Percentiles rank a stretch among this genome's conserved stretches.
These are phyloP conservation scores for Chrysemys picta DNA, from an alignment of 2,113 vertebrate genomes.

Conservation along the genomic window DNA sequence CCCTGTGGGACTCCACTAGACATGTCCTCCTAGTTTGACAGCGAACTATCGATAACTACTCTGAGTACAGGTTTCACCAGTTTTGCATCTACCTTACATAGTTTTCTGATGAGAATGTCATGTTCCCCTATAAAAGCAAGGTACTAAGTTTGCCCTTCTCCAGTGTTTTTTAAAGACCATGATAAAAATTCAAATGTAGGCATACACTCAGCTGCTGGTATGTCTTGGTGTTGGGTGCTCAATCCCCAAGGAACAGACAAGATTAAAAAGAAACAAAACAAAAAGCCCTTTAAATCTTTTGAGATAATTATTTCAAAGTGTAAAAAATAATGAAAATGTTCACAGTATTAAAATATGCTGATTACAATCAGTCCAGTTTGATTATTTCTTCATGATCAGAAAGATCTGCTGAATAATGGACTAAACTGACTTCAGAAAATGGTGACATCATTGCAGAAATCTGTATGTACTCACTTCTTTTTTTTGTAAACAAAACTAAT, in stretches of 20 bases:
- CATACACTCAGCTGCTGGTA: not conserved
- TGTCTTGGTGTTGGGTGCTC: not conserved
- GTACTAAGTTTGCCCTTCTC: not conserved
- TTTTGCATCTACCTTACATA: not conserved
- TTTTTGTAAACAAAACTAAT: not conserved
- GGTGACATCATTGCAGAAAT: not conserved
- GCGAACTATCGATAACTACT: not conserved
- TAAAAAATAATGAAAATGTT: not conserved
- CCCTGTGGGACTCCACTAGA: not conserved
- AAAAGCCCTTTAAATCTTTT: not conserved
- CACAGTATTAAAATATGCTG: not conserved
- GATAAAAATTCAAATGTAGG: not conserved
- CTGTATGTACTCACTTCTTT: not conserved
- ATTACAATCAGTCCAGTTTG: constrained; percentile 37
- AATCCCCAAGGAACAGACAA: not conserved
- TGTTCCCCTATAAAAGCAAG: not conserved
- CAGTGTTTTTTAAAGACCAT: not conserved
- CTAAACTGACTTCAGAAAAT: not conserved
- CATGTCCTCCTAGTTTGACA: not conserved
- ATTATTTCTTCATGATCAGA: not conserved
- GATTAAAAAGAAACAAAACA: not conserved
- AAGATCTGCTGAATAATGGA: constrained; percentile 23
- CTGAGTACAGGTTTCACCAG: not conserved
- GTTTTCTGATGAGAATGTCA: not conserved
- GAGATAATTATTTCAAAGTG: not conserved